Base-by-base conservation (phyloP, 2,888 invertebrate genomes). In the Pyrochroa serraticornis region DNA sequence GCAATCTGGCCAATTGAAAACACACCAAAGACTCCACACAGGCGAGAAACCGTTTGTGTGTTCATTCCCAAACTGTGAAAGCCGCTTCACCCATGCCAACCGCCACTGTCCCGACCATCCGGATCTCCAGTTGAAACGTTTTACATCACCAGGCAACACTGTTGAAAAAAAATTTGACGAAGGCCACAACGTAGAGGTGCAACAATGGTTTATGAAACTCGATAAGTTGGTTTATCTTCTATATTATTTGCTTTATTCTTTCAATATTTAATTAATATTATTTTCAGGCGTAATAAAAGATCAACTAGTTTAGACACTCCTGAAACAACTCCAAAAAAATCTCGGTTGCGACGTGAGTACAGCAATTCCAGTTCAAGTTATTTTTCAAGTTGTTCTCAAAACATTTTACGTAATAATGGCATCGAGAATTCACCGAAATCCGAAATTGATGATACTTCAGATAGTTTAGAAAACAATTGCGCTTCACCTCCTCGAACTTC, bases 21-120 rank as follows among this genome's bases (percentile, higher is more conserved):
- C 91, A 0, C 91, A 91, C 74, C 90, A 90, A 70, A 79, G 91
- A 62, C 78, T 90, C 1, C 91, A 91, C 71, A 90, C 90, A 0
- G 90, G 90, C 22, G 90, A 90, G 71, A 89, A 89, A 69, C 90
- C 90, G 1, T 91, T 90, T 74, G 77, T 86, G 22, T 90, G 91
- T 76, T 82, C 85, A 2, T 82, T 80, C 58, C 75, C 80, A 45
- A 85, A 84, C 45, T 91, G 91, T 75, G 80, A 80, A 33, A 86
- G 85, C 75, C 80, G 88, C 59, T 91, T 90, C 72, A 89, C 90
- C 1, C 91, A 91, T 77, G 89, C 90, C 0, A 91, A 91, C 74
- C 80, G 91, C 30, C 89, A 88, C 66, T 91, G 91, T 73, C 84
- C 87, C 0, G 84, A 87, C 59, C 91, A 91, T 79, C 90, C 90